Conservation (phyloP, 1,140 invertebrate species). For the Drosophila auraria region DNA sequence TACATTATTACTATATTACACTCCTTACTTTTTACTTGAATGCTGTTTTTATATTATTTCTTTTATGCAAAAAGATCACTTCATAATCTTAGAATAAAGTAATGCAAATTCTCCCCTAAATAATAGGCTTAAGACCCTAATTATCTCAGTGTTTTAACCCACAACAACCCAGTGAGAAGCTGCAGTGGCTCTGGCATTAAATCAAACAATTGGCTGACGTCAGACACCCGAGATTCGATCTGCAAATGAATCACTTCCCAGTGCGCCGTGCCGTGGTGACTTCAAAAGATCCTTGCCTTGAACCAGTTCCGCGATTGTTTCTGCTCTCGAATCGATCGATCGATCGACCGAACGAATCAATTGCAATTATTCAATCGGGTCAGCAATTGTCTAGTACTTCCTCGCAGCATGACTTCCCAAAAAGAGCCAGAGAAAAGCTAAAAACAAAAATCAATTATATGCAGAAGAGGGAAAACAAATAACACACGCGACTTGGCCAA, state of each 20-base stretch:
- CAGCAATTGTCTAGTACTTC: conserved; percentile 55
- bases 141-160: background rate
- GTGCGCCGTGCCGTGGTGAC: conserved; percentile 3
- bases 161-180: conserved; percentile 22
- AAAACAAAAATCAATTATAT: conserved; percentile 68
- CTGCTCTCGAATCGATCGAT: conserved; percentile 47
- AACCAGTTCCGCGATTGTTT: conserved; percentile 48
- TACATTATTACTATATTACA: no score
- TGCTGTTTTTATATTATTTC: no score
- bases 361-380: conserved; percentile 53
- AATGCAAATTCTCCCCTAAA: background rate
- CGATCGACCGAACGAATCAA: conserved; percentile 27
- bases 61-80: no score
- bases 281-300: conserved; percentile 44
- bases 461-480: conserved; percentile 39
- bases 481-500: conserved; percentile 57
- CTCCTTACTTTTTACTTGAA: no score
- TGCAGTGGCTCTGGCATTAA: conserved; percentile 37
- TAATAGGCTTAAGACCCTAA: no score
- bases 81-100: background rate
- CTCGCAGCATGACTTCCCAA: conserved; percentile 70
- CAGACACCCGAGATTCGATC: conserved; percentile 31
- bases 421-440: conserved; percentile 17
- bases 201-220: conserved; percentile 51
- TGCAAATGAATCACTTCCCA: conserved; percentile 27